A percentile compares a stretch with the other conserved stretches of the same genome.
Evolutionary conservation across 35 echinoderm and acorn worm species (phyloP).

Genomic region (Heliocidaris erythrogramma): DNA sequence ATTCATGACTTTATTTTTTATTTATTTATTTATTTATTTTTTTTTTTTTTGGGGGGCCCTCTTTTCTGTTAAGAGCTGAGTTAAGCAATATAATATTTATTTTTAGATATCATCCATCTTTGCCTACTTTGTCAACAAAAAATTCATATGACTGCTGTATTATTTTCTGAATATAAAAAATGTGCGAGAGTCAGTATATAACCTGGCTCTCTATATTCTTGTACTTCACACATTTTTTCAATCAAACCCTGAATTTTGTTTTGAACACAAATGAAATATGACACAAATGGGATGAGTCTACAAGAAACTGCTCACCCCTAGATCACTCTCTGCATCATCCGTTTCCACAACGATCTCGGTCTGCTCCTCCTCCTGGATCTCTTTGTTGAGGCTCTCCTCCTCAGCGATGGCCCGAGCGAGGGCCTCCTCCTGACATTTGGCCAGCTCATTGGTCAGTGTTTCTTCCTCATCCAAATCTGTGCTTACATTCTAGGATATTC

Average conservation of each 20-base stretch:
- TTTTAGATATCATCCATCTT: too few species aligned
- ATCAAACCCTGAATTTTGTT: neutral
- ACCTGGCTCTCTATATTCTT: neutral
- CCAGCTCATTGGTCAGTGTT: slow-evolving; percentile 77
- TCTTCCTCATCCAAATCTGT: slow-evolving; percentile 78
- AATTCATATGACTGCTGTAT: neutral
- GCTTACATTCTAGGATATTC: slow-evolving; percentile 1
- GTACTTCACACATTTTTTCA: neutral
- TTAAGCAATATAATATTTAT: too few species aligned
- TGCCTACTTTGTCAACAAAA: too few species aligned
- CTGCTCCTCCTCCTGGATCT: slow-evolving; percentile 87
- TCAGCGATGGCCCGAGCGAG: slow-evolving; percentile 92
- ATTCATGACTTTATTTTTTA: too few species aligned
- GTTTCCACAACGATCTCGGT: slow-evolving; percentile 91
- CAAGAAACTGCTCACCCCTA: slow-evolving; percentile 61
- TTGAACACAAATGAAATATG: neutral
- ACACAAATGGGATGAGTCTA: neutral
- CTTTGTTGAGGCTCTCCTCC: slow-evolving; percentile 86
- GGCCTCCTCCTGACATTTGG: slow-evolving; percentile 82
- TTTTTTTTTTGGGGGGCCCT: too few species aligned
- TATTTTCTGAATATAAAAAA: neutral
- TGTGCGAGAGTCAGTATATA: neutral
- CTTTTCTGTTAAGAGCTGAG: too few species aligned
- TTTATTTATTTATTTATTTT: too few species aligned
- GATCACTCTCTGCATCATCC: slow-evolving; percentile 87